Conservation (phyloP, 1,140 invertebrate species). For the Caenorhabditis latens region DNA sequence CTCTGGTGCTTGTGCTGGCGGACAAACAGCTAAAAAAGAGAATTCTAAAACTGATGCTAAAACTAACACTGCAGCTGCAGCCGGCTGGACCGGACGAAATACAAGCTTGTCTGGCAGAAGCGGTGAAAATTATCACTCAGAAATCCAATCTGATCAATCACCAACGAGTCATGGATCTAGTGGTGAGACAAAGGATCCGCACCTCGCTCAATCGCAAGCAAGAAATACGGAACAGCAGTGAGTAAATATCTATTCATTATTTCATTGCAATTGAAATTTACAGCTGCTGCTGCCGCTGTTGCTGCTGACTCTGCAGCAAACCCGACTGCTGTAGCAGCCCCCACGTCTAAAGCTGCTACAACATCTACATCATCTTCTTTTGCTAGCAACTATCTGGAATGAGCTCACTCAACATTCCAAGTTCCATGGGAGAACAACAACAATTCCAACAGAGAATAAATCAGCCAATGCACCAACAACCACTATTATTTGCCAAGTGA, state of each 20-base stretch:
- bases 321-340: background rate
- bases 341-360: background rate
- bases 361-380: too few relatives aligned
- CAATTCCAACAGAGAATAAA: background rate
- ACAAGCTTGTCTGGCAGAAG: background rate
- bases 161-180: slow-evolving; percentile 39
- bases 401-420: too few relatives aligned
- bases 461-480: background rate
- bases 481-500: slow-evolving; percentile 4
- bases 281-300: slow-evolving; percentile 10
- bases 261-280: background rate
- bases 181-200: slow-evolving; percentile 31
- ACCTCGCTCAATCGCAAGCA: slow-evolving; percentile 4
- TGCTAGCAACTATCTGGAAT: background rate
- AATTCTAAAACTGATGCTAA: background rate
- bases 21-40: background rate
- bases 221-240: slow-evolving; percentile 11
- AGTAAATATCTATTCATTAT: background rate
- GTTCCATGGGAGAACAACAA: background rate
- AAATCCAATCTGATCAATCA: background rate
- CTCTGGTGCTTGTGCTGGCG: background rate
- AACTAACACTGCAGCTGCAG: background rate
- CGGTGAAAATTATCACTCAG: background rate
- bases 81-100: background rate
- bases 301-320: background rate